phyloP scores from a whole-genome alignment of 2,113 vertebrate genomes.

The Sorex fumeus region DNA sequence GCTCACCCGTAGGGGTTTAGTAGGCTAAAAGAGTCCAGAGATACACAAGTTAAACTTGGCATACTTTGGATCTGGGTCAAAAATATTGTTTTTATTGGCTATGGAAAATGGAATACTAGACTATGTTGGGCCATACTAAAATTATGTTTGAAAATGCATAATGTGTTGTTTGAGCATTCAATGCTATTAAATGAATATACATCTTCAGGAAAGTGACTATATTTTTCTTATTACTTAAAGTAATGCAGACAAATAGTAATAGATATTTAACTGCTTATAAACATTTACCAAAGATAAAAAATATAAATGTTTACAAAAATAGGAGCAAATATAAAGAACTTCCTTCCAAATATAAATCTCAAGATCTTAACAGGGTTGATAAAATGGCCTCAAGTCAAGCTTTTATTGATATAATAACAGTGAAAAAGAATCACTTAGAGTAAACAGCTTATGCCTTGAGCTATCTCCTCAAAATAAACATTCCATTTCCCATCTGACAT shows the following conservation, averaged over 20 bases:
- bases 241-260: constrained; percentile 55
- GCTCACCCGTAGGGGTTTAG: constrained; percentile 82
- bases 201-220: constrained; percentile 38
- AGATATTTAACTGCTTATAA: constrained; percentile 46
- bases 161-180: constrained; percentile 56
- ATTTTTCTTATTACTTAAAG: constrained; percentile 60
- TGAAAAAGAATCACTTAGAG: constrained; percentile 65
- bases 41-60: constrained; percentile 87
- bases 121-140: constrained; percentile 85
- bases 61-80: constrained; percentile 87
- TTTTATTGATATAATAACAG: constrained; percentile 66
- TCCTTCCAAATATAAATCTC: constrained; percentile 63
- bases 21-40: constrained; percentile 85
- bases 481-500: constrained; percentile 72
- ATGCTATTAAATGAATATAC: constrained; percentile 54
- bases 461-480: constrained; percentile 75
- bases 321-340: constrained; percentile 50
- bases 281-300: constrained; percentile 25
- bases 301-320: constrained; percentile 60
- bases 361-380: constrained; percentile 23
- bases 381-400: constrained; percentile 42
- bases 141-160: constrained; percentile 83
- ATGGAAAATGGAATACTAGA: constrained; percentile 84
- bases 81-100: constrained; percentile 89
- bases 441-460: constrained; percentile 71